phyloP scores from a whole-genome alignment of 2,113 vertebrate genomes.

The Anoplopoma fimbria region DNA sequence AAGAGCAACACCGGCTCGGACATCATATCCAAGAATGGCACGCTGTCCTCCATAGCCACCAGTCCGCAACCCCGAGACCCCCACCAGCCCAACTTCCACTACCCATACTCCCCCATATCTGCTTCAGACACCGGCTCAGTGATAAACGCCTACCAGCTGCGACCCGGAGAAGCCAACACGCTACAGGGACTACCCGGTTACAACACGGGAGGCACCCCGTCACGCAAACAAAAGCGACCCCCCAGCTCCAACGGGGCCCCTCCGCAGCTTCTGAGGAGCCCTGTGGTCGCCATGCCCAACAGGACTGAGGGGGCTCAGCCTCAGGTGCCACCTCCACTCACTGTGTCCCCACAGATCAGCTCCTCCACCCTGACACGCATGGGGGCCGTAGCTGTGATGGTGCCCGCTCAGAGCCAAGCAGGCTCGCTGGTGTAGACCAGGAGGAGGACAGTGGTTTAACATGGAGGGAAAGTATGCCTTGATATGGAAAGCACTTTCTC shows the following conservation, averaged over 20 bases:
- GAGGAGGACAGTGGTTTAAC: not conserved
- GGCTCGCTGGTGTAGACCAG: slow-evolving; percentile 89
- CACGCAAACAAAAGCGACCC: slow-evolving; percentile 65
- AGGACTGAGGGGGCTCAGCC: slow-evolving; percentile 84
- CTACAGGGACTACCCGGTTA: slow-evolving; percentile 86
- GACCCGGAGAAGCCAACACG: slow-evolving; percentile 75
- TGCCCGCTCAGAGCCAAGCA: slow-evolving; percentile 88
- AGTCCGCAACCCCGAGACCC: slow-evolving; percentile 80
- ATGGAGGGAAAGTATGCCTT: slow-evolving; percentile 46
- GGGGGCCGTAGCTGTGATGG: slow-evolving; percentile 87
- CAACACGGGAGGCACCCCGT: slow-evolving; percentile 70
- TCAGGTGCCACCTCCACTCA: slow-evolving; percentile 70
- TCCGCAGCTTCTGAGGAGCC: slow-evolving; percentile 53
- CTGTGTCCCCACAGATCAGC: slow-evolving; percentile 68
- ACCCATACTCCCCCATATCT: slow-evolving; percentile 76
- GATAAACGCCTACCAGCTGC: slow-evolving; percentile 81
- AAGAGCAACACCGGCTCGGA: slow-evolving; percentile 88
- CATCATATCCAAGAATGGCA: slow-evolving; percentile 90
- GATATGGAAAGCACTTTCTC: slow-evolving; percentile 42
- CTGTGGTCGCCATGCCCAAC: slow-evolving; percentile 51
- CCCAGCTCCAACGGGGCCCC: slow-evolving; percentile 71
- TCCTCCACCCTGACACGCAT: slow-evolving; percentile 83
- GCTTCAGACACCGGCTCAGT: slow-evolving; percentile 81
- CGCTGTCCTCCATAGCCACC: slow-evolving; percentile 89
- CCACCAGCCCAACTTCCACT: slow-evolving; percentile 71